phyloP scores from a whole-genome alignment of 2,797 vertebrate species.

The Notolepis coatsorum region DNA sequence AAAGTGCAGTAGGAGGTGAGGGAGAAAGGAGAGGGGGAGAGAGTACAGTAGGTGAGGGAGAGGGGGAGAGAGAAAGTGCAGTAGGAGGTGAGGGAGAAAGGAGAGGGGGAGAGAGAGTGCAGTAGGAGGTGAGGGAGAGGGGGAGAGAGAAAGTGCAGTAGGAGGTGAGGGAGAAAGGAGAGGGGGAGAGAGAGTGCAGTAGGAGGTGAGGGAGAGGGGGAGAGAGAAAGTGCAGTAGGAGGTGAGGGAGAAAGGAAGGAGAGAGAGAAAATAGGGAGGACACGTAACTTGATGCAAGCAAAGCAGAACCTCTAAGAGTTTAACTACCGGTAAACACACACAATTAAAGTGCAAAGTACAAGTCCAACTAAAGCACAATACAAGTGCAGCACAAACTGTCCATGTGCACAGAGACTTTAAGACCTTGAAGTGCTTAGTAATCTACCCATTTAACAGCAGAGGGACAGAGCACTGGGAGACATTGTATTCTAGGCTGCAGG shows the following conservation, averaged over 20 bases:
- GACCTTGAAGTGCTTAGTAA: neutral
- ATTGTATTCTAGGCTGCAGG: neutral
- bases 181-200: neutral
- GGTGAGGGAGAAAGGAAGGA: neutral
- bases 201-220: neutral
- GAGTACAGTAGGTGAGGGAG: too few relatives aligned
- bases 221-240: too few relatives aligned
- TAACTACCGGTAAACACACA: neutral
- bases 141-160: constrained; percentile 4
- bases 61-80: neutral
- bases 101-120: constrained; percentile 47
- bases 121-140: constrained; percentile 42
- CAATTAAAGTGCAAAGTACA: neutral
- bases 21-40: constrained; percentile 13
- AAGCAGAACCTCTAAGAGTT: constrained; percentile 25
- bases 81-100: too few relatives aligned
- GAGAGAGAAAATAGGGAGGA: neutral
- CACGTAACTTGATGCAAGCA: neutral
- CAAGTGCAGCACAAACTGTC: neutral
- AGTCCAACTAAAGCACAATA: constrained; percentile 6
- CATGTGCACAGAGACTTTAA: too few relatives aligned
- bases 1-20: constrained; percentile 46
- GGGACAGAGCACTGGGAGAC: neutral
- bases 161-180: constrained; percentile 10
- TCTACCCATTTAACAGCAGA: neutral